Conservation (phyloP, 2,113 vertebrate genomes). For the Dicerorhinus sumatrensis region DNA sequence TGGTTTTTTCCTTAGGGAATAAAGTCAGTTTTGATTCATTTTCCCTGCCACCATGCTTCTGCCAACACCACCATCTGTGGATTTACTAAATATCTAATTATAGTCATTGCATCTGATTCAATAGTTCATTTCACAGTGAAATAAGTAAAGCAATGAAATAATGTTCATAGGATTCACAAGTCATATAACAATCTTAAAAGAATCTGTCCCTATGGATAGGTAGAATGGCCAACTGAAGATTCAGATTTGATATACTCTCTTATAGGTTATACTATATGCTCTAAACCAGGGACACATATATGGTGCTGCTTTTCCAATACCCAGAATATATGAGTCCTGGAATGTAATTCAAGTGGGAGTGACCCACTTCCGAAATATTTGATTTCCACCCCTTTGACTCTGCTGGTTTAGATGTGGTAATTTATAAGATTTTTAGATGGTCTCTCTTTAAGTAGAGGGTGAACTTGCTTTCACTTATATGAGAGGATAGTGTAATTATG, state of each 20-base stretch:
- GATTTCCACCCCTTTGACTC: neutral
- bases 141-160: neutral
- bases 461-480: neutral
- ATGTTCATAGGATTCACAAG: neutral
- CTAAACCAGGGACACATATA: neutral
- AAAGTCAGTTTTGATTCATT: conserved; percentile 36
- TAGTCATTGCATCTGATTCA: neutral
- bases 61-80: neutral
- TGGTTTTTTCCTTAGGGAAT: neutral
- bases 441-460: neutral
- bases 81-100: neutral
- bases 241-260: neutral
- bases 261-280: neutral
- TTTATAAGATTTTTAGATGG: neutral
- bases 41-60: neutral
- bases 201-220: neutral
- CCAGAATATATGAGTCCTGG: neutral
- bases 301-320: neutral
- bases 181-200: neutral
- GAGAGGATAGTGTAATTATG: neutral
- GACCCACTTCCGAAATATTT: neutral
- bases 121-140: neutral
- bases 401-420: neutral
- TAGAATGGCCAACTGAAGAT: neutral
- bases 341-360: neutral